Evolutionary conservation across 1,140 invertebrate species (phyloP).

Genomic region (Sminthurinus signatus): DNA sequence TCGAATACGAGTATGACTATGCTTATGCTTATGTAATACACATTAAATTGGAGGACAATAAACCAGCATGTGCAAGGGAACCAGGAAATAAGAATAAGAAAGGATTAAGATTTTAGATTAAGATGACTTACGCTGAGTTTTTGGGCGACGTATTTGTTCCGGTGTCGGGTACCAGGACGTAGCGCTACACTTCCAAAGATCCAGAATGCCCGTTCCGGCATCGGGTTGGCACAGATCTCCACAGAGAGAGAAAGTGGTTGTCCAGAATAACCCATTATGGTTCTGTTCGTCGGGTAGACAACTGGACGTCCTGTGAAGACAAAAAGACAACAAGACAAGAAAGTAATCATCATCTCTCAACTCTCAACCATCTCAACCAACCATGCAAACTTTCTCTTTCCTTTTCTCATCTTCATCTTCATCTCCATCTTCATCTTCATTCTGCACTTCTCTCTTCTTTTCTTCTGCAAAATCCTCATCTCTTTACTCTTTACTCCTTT

Average conservation of each 20-base stretch:
- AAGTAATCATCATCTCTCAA: conserved; percentile 8
- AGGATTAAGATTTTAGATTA: no score
- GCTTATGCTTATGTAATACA: background rate
- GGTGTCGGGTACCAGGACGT: conserved; percentile 48
- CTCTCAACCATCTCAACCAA: no score
- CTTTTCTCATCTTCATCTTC: background rate
- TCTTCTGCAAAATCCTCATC: no score
- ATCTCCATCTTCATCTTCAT: background rate
- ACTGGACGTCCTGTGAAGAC: conserved; percentile 51
- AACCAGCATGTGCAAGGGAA: background rate
- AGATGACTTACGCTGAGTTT: conserved; percentile 50
- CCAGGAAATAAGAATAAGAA: background rate
- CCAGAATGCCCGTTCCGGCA: conserved; percentile 53
- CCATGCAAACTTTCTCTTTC: conserved; percentile 4
- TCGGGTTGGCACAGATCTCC: conserved; percentile 55
- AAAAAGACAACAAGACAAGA: background rate
- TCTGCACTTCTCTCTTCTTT: no score
- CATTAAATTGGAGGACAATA: background rate
- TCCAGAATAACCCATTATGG: conserved; percentile 52
- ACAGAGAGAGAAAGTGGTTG: conserved; percentile 50
- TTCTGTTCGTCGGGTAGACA: conserved; percentile 51
- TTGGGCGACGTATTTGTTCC: conserved; percentile 51
- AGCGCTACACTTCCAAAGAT: conserved; percentile 51
- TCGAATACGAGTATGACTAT: no score
- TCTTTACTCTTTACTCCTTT: no score